phyloP scores from a whole-genome alignment of 1,140 invertebrate species.

The Dufourea novaeangliae region DNA sequence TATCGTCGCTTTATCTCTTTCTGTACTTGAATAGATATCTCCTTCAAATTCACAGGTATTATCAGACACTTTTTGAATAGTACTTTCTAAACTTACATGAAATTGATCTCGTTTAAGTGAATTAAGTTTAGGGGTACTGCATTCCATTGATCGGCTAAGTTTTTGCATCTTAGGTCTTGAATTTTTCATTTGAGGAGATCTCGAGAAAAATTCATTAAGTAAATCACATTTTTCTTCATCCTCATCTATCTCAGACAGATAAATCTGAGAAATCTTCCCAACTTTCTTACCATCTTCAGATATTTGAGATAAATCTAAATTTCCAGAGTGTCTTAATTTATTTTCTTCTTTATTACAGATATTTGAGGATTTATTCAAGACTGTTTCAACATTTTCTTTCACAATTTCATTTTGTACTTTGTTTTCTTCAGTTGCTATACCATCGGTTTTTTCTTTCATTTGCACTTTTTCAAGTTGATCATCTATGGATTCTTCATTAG shows the following conservation, averaged over 20 bases:
- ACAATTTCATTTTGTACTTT: neutral
- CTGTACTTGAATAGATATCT: neutral
- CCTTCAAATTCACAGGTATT: neutral
- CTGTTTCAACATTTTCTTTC: neutral
- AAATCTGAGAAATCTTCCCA: neutral
- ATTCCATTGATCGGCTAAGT: conserved; percentile 26
- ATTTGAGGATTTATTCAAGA: neutral
- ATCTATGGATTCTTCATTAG: conserved; percentile 19
- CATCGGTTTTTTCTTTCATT: conserved; percentile 1
- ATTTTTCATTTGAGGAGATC: conserved; percentile 7
- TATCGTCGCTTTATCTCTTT: neutral
- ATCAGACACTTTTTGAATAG: neutral
- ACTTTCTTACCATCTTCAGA: neutral
- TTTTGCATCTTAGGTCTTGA: conserved; percentile 29
- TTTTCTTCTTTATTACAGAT: neutral
- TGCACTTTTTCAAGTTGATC: conserved; percentile 20
- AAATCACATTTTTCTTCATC: conserved; percentile 14
- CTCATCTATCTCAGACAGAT: neutral
- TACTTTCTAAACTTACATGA: neutral
- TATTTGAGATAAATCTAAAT: neutral
- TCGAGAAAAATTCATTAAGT: conserved; percentile 21
- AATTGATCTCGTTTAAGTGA: neutral
- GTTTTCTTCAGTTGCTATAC: neutral
- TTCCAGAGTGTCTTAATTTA: conserved; percentile 1
- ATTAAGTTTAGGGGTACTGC: conserved; percentile 59